phyloP scores from a whole-genome alignment of 2,888 invertebrate species.

The Synergus itoensis region DNA sequence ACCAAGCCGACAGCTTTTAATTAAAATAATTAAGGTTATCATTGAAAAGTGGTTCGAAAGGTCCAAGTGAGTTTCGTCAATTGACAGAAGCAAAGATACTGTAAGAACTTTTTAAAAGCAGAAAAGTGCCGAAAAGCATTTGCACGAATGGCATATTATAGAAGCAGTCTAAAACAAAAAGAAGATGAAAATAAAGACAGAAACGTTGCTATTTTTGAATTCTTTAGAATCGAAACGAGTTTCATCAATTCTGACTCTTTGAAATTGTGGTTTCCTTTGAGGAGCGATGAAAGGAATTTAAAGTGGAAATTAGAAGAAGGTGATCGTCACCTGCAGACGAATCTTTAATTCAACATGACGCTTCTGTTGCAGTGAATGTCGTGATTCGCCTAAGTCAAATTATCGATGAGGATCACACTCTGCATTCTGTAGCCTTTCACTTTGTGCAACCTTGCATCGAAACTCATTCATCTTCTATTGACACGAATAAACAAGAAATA shows the following conservation, averaged over 20 bases:
- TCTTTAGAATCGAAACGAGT: neutral
- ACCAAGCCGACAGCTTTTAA: conserved; percentile 62
- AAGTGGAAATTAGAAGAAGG: conserved; percentile 46
- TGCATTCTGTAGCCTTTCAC: neutral
- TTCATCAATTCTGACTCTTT: conserved; percentile 9
- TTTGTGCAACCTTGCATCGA: conserved; percentile 10
- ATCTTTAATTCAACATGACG: conserved; percentile 64
- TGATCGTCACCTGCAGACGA: conserved; percentile 59
- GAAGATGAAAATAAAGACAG: neutral
- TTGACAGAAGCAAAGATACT: neutral
- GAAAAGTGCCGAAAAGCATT: neutral
- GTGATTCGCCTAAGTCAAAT: conserved; percentile 63
- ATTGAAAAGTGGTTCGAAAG: conserved; percentile 16
- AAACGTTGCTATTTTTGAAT: neutral
- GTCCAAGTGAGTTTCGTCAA: neutral
- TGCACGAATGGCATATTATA: neutral
- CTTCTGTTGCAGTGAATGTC: conserved; percentile 44
- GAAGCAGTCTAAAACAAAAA: neutral
- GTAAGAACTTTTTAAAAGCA: neutral
- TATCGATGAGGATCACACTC: conserved; percentile 54
- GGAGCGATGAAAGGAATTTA: conserved; percentile 42
- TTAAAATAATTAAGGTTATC: conserved; percentile 64
- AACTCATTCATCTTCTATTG: conserved; percentile 13
- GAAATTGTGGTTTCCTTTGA: conserved; percentile 30
- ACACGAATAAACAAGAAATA: neutral